Evolutionary conservation across 2,888 invertebrate genomes (phyloP), one percentile per base, ranked within the genome.

Genomic region (Tenthredo mesomela): DNA sequence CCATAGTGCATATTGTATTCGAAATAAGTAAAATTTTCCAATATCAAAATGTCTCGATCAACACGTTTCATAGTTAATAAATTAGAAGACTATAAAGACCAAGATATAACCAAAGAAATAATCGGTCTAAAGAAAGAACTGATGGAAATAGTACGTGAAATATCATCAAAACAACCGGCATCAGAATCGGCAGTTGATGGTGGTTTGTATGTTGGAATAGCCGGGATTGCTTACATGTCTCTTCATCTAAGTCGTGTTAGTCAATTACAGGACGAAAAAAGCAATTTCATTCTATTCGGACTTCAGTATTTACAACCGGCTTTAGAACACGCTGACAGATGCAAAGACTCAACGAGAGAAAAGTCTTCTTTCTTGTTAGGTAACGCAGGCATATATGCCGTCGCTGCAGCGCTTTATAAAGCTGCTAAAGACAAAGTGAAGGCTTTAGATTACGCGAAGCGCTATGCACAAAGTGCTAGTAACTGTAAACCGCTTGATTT

Each of bases 341-440:
- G 80, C 61, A 80, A 80, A 61, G 80, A 80, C 40, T 58, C 80
- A 6, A 80, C 61, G 15, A 80, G 40, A 25, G 80, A 80, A n/a
- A 80, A 80, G 61, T 80, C 80, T 12, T 80, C 96, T 0, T 97
- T 97, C 92, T 92, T 98, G 18, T 95, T 97, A n/a, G 98, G 98
- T 2, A 96, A 96, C 90, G 96, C 96, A 12, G 98, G 98, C 0
- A 95, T 97, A 5, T 96, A 96, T 90, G 97, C 97, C 1, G 94
- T 97, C 1, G 96, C 96, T 0, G 94, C 96, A 0, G 96, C 95
- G 37, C 91, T 97, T 29, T 95, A 95, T 37, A 94, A 95, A 85
- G 94, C 94, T 71, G 87, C 93, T 0, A 95, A 95, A 18, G 93
- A 95, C 86, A 91, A 93, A 0, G 89, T 89, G 21, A 89, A 91